These are phyloP conservation scores for Luperina nickerlii DNA, from an alignment of 2,888 invertebrate genomes.

Conservation along the genomic window DNA sequence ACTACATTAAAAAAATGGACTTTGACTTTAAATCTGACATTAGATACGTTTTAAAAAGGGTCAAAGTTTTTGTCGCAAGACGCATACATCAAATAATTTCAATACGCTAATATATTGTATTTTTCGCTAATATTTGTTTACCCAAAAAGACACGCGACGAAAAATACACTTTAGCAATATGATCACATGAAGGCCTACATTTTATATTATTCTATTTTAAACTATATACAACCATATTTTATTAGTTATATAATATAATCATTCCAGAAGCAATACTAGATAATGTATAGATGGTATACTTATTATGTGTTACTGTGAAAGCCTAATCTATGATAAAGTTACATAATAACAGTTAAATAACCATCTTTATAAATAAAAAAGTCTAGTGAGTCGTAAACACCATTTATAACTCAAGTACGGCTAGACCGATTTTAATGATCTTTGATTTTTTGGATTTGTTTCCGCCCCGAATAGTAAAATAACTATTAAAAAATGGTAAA, in stretches of 20 bases:
- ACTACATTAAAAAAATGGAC: background rate
- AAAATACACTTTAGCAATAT: background rate
- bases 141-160: background rate
- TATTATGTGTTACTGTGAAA: background rate
- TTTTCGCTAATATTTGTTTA: background rate
- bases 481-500: too few relatives aligned
- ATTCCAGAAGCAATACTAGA: slow-evolving; percentile 35
- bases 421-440: too few relatives aligned
- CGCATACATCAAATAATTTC: background rate
- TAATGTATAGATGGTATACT: background rate
- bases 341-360: background rate
- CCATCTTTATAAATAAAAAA: too few relatives aligned
- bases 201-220: background rate
- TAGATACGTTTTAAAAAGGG: background rate
- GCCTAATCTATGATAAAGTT: background rate
- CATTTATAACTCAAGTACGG: too few relatives aligned
- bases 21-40: background rate
- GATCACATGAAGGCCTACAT: background rate
- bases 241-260: slow-evolving; percentile 8
- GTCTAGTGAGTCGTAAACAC: too few relatives aligned
- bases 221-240: background rate
- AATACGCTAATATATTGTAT: background rate
- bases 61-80: too few relatives aligned
- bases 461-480: too few relatives aligned
- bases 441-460: too few relatives aligned